Conservation (phyloP, 1,140 invertebrate species). For the Drosophila lini region DNA sequence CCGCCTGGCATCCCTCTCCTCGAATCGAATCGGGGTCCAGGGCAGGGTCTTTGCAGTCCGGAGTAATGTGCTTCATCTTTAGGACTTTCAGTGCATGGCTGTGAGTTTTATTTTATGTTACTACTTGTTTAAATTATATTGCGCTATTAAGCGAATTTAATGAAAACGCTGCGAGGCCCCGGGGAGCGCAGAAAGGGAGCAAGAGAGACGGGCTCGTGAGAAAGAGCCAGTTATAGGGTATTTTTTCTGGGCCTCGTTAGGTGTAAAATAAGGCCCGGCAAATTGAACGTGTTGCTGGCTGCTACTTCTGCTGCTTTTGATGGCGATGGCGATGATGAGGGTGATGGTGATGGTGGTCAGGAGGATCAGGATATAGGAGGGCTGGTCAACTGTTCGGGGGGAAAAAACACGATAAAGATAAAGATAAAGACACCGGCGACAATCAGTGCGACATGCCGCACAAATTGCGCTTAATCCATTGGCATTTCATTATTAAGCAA, state of each 20-base stretch:
- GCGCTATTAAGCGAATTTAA: constrained; percentile 84
- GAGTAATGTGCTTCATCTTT: constrained; percentile 76
- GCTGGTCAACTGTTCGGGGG: constrained; percentile 28
- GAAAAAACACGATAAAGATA: constrained; percentile 54
- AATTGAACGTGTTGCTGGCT: constrained; percentile 33
- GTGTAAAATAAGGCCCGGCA: constrained; percentile 68
- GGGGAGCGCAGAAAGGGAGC: background rate
- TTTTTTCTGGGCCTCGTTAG: constrained; percentile 37
- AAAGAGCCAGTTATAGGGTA: constrained; percentile 33
- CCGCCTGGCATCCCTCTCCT: constrained; percentile 1
- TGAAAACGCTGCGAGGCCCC: constrained; percentile 78
- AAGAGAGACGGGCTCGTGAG: constrained; percentile 9
- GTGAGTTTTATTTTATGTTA: constrained; percentile 83
- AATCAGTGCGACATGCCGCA: constrained; percentile 64
- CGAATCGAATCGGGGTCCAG: constrained; percentile 5
- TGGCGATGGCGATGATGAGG: constrained; percentile 7
- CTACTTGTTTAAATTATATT: constrained; percentile 84
- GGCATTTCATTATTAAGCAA: constrained; percentile 83
- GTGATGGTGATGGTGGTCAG: constrained; percentile 1
- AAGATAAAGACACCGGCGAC: constrained; percentile 53
- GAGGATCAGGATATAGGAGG: constrained; percentile 4
- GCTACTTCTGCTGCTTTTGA: constrained; percentile 7
- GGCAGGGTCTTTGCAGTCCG: constrained; percentile 23
- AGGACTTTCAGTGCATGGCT: constrained; percentile 76
- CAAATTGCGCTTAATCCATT: constrained; percentile 82